These are phyloP conservation scores for Hippocampus comes DNA, from an alignment of 2,113 vertebrate genomes.

Conservation along the genomic window DNA sequence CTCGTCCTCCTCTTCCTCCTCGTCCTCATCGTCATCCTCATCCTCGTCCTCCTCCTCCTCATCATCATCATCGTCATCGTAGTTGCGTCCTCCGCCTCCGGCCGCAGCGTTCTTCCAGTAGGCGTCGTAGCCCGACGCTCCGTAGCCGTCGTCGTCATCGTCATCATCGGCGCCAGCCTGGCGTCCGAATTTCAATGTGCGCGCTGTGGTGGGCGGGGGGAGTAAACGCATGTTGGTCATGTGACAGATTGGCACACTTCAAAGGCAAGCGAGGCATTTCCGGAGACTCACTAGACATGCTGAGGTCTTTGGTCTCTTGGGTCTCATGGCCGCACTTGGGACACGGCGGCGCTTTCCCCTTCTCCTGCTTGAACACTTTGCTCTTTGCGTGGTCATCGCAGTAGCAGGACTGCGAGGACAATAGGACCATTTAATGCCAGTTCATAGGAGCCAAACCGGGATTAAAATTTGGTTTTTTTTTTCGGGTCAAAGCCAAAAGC, in stretches of 20 bases:
- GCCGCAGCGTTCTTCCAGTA: constrained; percentile 86
- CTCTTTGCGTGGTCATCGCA: constrained; percentile 94
- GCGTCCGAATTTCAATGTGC: constrained; percentile 90
- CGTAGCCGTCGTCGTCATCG: constrained; percentile 61
- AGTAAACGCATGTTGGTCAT: background rate
- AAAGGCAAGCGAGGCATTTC: fast-evolving
- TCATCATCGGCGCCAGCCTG: constrained; percentile 79
- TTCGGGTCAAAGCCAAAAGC: too few species aligned
- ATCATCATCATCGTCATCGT: constrained; percentile 48
- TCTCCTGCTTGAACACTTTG: constrained; percentile 98
- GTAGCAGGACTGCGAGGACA: constrained; percentile 82
- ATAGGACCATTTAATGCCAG: background rate
- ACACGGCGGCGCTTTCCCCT: constrained; percentile 90
- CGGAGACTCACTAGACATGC: constrained; percentile 94
- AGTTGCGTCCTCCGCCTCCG: constrained; percentile 40
- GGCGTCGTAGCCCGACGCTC: constrained; percentile 84
- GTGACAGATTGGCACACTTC: background rate
- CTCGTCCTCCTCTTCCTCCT: constrained; percentile 78
- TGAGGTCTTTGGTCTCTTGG: constrained; percentile 94
- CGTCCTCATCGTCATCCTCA: constrained; percentile 76
- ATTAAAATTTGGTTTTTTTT: background rate
- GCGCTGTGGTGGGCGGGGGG: constrained; percentile 69
- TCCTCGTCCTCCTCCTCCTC: constrained; percentile 76
- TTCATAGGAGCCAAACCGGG: background rate
- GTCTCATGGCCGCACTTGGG: constrained; percentile 98